A percentile compares a stretch with the other conserved stretches of the same genome.
These are phyloP conservation scores for Cercopithecus mona DNA, from an alignment of 2,113 vertebrate genomes.

Conservation along the genomic window DNA sequence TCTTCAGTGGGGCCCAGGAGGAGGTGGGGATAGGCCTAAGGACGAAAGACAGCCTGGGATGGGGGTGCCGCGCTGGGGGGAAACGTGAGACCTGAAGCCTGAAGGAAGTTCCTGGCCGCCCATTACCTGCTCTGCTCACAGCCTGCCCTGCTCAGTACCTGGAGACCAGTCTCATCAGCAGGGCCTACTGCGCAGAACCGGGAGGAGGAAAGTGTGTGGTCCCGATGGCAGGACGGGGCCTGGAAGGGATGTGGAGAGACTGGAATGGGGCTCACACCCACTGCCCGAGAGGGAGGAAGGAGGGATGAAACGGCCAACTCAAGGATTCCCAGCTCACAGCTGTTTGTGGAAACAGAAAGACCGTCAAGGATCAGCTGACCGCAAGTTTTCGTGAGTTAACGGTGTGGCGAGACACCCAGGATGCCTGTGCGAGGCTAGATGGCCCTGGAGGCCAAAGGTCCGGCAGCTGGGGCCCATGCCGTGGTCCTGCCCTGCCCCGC, in stretches of 20 bases:
- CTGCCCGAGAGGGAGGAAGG: not conserved
- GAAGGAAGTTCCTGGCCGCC: not conserved
- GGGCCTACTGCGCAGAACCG: not conserved
- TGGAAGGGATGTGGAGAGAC: not conserved
- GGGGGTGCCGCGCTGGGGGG: not conserved
- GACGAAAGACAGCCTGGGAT: not conserved
- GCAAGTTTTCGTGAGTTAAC: not conserved
- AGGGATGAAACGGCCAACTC: not conserved
- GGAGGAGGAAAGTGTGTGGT: not conserved
- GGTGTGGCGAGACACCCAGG: not conserved
- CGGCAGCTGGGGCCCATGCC: not conserved
- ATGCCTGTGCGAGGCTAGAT: not conserved
- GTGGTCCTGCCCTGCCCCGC: not conserved
- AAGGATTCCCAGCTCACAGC: not conserved
- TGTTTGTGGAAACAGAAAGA: conserved; percentile 3
- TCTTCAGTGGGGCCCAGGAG: not conserved
- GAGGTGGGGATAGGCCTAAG: not conserved
- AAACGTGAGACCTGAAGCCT: not conserved
- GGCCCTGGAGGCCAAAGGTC: not conserved
- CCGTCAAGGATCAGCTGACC: not conserved
- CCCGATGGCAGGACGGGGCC: not conserved
- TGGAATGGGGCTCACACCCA: not conserved
- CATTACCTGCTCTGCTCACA: not conserved
- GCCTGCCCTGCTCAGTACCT: not conserved
- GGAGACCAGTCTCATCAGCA: not conserved